Conservation (phyloP, 2,113 vertebrate genomes). For the Limanda limanda region DNA sequence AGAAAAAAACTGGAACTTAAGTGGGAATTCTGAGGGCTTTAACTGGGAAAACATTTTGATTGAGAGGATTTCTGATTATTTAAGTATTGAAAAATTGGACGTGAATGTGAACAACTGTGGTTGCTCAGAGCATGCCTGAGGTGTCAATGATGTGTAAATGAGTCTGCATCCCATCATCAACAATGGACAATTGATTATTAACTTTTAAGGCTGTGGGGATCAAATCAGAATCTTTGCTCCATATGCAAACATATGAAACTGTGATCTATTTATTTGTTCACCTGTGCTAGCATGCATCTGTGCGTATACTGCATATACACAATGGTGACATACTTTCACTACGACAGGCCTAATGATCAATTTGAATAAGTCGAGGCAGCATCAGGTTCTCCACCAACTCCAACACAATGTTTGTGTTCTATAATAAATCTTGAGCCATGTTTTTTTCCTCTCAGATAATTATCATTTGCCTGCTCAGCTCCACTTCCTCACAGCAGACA, state of each 20-base stretch:
- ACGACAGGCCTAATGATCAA: conserved; percentile 43
- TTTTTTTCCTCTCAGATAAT: conserved; percentile 71
- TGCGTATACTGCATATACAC: not conserved
- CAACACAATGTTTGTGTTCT: conserved; percentile 54
- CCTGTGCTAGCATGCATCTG: not conserved
- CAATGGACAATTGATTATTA: not conserved
- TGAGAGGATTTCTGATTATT: too few species aligned
- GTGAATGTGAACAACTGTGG: too few species aligned
- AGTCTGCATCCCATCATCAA: not conserved
- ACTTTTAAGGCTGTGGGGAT: not conserved
- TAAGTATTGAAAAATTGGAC: too few species aligned
- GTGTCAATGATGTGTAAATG: too few species aligned
- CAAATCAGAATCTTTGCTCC: not conserved
- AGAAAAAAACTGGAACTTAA: too few species aligned
- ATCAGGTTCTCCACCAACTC: conserved; percentile 57
- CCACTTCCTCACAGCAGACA: conserved; percentile 74
- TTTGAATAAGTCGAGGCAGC: conserved; percentile 41
- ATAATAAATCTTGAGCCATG: conserved; percentile 69
- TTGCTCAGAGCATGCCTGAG: too few species aligned
- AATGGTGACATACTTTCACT: conserved; percentile 16
- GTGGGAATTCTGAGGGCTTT: too few species aligned
- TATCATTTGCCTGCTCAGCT: conserved; percentile 74
- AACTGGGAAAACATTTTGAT: too few species aligned
- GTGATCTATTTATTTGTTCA: not conserved
- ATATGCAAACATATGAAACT: not conserved